Evolutionary conservation across 2,888 invertebrate species (phyloP).

Genomic region (Coelogynopora nodosa): DNA sequence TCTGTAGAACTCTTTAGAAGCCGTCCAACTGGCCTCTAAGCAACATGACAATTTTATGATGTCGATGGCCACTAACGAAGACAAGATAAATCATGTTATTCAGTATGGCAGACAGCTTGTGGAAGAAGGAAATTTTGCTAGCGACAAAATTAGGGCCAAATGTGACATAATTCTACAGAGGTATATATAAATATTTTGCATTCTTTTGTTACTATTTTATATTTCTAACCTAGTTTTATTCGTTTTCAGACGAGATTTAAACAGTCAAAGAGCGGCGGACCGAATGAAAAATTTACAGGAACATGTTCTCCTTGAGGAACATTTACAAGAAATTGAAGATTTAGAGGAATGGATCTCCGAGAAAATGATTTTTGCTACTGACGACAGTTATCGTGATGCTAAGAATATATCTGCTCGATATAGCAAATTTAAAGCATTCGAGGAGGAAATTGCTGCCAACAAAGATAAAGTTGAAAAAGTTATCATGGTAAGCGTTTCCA

Average conservation of each 20-base stretch:
- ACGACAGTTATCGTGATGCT: slow-evolving; percentile 90
- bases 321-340: slow-evolving; percentile 66
- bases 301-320: slow-evolving; percentile 89
- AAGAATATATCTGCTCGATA: slow-evolving; percentile 99
- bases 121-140: slow-evolving; percentile 88
- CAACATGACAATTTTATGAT: slow-evolving; percentile 97
- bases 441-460: slow-evolving; percentile 96
- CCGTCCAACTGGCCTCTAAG: slow-evolving; percentile 92
- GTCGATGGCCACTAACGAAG: slow-evolving; percentile 99
- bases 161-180: slow-evolving; percentile 67
- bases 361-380: slow-evolving; percentile 95
- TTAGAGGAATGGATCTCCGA: slow-evolving; percentile 97
- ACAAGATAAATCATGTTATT: slow-evolving; percentile 92
- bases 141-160: slow-evolving; percentile 91
- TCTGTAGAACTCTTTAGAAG: slow-evolving; percentile 76
- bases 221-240: neutral
- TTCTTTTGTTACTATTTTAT: neutral
- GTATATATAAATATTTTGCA: neutral
- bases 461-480: slow-evolving; percentile 61
- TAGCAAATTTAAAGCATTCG: slow-evolving; percentile 98
- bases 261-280: slow-evolving; percentile 83
- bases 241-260: slow-evolving; percentile 70
- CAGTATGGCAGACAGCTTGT: slow-evolving; percentile 85
- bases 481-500: slow-evolving; percentile 28
- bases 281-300: slow-evolving; percentile 88